phyloP scores from a whole-genome alignment of 1,140 invertebrate genomes.

The Drosophila ficusphila region DNA sequence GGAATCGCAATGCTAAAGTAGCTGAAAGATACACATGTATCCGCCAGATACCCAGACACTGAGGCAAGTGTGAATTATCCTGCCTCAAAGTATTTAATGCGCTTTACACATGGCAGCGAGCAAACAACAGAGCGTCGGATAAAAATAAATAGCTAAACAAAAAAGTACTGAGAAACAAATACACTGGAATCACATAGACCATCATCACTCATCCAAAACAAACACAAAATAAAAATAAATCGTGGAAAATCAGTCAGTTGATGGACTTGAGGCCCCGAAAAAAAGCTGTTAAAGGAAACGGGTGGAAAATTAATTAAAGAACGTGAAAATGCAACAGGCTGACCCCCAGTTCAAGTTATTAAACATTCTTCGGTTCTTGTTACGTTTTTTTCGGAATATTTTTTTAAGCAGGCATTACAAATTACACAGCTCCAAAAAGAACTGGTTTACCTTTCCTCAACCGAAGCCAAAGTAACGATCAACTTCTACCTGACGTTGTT shows the following conservation, averaged over 20 bases:
- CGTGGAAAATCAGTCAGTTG: conserved; percentile 45
- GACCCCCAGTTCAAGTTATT: conserved; percentile 48
- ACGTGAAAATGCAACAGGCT: conserved; percentile 76
- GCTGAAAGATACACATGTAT: conserved; percentile 54
- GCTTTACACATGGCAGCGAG: conserved; percentile 61
- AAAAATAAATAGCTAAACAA: conserved; percentile 59
- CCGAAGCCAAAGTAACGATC: conserved; percentile 48
- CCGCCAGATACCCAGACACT: conserved; percentile 45
- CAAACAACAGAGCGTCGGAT: conserved; percentile 14
- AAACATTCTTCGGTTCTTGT: conserved; percentile 55
- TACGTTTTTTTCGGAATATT: conserved; percentile 7
- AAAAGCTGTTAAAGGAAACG: conserved; percentile 25
- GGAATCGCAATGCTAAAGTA: conserved; percentile 37
- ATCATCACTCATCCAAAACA: conserved; percentile 66
- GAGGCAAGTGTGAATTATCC: conserved; percentile 74
- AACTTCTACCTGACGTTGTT: conserved; percentile 54
- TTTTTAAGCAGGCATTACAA: conserved; percentile 73
- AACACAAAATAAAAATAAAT: conserved; percentile 46
- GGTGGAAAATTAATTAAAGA: conserved; percentile 67
- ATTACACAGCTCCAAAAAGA: conserved; percentile 55
- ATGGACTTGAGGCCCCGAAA: conserved; percentile 8
- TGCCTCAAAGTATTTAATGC: conserved; percentile 80
- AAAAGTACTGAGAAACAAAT: conserved; percentile 10
- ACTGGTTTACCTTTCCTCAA: conserved; percentile 59
- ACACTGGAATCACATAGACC: conserved; percentile 41